Evolutionary conservation across 2,888 invertebrate genomes (phyloP), one percentile per base, ranked within the genome.

Genomic region (Drosophila fulvimacula): DNA sequence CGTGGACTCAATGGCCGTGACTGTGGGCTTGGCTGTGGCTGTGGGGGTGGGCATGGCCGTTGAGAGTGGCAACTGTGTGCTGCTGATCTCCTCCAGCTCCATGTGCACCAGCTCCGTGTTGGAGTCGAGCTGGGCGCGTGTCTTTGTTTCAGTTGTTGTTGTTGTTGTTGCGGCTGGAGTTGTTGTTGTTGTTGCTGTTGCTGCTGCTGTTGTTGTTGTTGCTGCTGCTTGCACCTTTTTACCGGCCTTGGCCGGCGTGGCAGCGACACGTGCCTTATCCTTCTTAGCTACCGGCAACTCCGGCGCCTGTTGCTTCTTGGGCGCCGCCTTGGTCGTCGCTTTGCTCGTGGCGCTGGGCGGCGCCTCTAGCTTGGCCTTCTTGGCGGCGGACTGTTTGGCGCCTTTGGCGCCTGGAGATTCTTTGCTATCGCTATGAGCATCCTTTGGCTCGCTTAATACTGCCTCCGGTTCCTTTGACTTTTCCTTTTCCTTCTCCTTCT

Each of bases 71-170:
- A 19, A 5, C n/a, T 51, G 30, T n/a, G 41, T 69, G n/a, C 58
- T 58, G 1, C 34, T 49, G 24, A 89, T 85, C 69, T 88, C 91
- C 67, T 90, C 91, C 57, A 90, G 73, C 13, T 91, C 90, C 90
- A 90, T 90, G 55, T 90, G 91, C 63, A 91, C 91, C 38, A 70
- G 72, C 56, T 90, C 90, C 4, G 91, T 91, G 48, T 91, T 91
- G 11, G 90, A 82, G 39, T 91, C 91, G 1, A 81, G 65, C n/a
- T 73, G 51, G 0, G 9, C 21, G 11, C 75, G 69, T 1, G 48
- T 15, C 24, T 60, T 57, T 1, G 32, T 3, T 24, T 62, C 53
- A 0, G 36, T n/a, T 13, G 53, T 1, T 34, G 52, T 5, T 27
- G 67, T 11, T 39, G 66, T 6, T 27, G 27, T 5, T 27, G 5